Base-by-base conservation (phyloP, 37 sponge, comb jelly and placozoan species). In the Lycopodina hypogea region DNA sequence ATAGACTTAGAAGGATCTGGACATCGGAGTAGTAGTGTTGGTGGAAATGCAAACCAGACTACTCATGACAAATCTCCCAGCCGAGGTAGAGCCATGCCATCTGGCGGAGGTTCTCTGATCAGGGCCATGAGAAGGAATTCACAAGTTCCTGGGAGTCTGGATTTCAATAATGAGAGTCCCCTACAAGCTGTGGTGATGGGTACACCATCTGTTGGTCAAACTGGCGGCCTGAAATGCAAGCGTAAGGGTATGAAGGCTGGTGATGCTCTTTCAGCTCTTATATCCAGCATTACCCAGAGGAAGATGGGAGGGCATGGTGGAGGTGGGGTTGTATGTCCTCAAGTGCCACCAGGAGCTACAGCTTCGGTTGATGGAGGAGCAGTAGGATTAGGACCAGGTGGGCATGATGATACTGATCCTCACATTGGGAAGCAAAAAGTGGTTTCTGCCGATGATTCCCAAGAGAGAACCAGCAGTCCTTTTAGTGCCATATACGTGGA, bases 401-500 rank as follows among this genome's bases (percentile, higher is more conserved):
- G 56, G 32, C 40, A 45, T 17, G 75, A 30, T 32, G 34, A 30
- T 0, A 3, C 38, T 3, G 33, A 50, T 73, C 62, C 39, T 18
- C n/a, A n/a, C n/a, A 78, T 4, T 45, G 69, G 21, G 59, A 48
- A 36, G 74, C 45, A 73, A 8, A 55, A 73, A 28, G 42, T 2
- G 29, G 68, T 30, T 68, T 14, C 33, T 17, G 68, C 8, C 37
- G 71, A 70, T 1, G 28, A 41, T 2, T 3, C 21, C 29, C 32
- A 52, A 19, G 74, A 17, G 1, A 33, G 53, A 11, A 73, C 14
- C 33, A 55, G 45, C 50, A 66, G 56, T 24, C 78, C 70, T 1
- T 88, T 88, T 45, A 88, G 89, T 30, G 78, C 74, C 50, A 73
- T 82, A 15, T 88, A 88, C 26, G 72, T n/a, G 37, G 53, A 76